phyloP scores from a whole-genome alignment of 2,888 invertebrate genomes.

The Drosophila quinaria region DNA sequence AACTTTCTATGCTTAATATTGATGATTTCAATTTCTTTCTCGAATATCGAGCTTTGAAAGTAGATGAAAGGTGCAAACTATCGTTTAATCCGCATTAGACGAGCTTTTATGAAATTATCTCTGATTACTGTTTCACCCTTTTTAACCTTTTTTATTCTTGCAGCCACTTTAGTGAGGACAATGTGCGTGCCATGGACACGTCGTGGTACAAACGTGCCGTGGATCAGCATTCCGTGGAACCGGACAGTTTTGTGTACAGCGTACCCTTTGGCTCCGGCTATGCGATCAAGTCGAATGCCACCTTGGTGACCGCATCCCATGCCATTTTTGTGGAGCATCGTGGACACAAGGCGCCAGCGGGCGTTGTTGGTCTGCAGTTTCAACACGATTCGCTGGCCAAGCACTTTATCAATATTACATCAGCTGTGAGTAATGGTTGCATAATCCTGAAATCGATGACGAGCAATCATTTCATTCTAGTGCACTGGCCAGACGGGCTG shows the following conservation, averaged over 20 bases:
- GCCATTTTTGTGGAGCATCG: constrained; percentile 94
- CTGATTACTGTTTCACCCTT: not conserved
- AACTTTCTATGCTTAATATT: too few species aligned
- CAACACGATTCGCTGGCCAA: constrained; percentile 93
- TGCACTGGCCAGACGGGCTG: constrained; percentile 91
- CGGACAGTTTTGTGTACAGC: constrained; percentile 96
- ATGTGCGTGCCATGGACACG: constrained; percentile 93
- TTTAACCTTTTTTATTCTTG: not conserved
- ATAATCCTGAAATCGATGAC: not conserved
- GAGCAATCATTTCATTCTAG: constrained; percentile 47
- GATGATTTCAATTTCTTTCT: too few species aligned
- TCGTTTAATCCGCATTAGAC: too few species aligned
- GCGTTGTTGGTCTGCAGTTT: constrained; percentile 96
- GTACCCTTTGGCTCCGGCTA: constrained; percentile 86
- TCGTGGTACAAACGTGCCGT: constrained; percentile 96
- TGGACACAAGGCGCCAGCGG: constrained; percentile 94
- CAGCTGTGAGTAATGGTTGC: constrained; percentile 88
- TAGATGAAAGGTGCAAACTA: too few species aligned
- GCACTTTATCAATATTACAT: constrained; percentile 95
- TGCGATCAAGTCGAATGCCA: constrained; percentile 86
- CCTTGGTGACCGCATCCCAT: constrained; percentile 95
- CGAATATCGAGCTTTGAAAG: too few species aligned
- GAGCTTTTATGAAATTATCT: not conserved
- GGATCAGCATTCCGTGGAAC: constrained; percentile 94
- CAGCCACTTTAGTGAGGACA: constrained; percentile 93